A percentile compares a stretch with the other conserved stretches of the same genome.
Evolutionary conservation across 2,888 invertebrate genomes (phyloP).

Genomic region (Lasioglossum lativentre): DNA sequence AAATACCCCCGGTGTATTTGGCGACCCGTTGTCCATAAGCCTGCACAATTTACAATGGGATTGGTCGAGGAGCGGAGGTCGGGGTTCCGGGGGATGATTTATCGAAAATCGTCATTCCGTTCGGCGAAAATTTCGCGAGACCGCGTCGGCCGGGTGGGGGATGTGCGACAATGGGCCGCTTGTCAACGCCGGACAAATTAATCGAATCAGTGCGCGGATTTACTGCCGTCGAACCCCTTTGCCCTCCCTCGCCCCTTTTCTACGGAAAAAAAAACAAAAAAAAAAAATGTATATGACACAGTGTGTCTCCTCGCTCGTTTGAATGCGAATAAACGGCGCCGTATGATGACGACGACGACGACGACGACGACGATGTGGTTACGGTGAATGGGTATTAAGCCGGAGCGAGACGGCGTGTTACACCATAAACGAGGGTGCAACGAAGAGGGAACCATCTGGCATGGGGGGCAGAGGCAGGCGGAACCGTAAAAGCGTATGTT

Average conservation of each 20-base stretch:
- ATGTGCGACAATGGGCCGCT: constrained; percentile 57
- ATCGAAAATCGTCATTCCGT: constrained; percentile 66
- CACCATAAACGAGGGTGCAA: background rate
- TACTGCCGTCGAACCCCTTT: constrained; percentile 56
- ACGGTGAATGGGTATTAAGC: constrained; percentile 46
- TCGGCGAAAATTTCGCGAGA: constrained; percentile 60
- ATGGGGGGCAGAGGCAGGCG: constrained; percentile 35
- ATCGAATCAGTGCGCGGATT: constrained; percentile 73
- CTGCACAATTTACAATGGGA: constrained; percentile 59
- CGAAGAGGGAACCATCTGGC: background rate
- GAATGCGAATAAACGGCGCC: constrained; percentile 66
- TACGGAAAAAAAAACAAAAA: constrained; percentile 24
- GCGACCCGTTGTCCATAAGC: constrained; percentile 61
- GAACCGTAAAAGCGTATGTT: constrained; percentile 71
- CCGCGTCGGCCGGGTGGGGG: background rate
- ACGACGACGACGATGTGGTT: constrained; percentile 52
- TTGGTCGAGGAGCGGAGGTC: constrained; percentile 17
- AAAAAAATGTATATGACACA: constrained; percentile 55
- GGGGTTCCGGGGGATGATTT: constrained; percentile 56
- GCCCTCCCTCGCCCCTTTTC: background rate
- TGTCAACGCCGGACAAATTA: constrained; percentile 70
- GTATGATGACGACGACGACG: constrained; percentile 61
- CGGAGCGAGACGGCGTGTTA: constrained; percentile 15
- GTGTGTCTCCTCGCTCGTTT: constrained; percentile 66
- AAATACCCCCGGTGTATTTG: constrained; percentile 57